Evolutionary conservation across 2,113 vertebrate species (phyloP).

Genomic region (Paramormyrops kingsleyae): DNA sequence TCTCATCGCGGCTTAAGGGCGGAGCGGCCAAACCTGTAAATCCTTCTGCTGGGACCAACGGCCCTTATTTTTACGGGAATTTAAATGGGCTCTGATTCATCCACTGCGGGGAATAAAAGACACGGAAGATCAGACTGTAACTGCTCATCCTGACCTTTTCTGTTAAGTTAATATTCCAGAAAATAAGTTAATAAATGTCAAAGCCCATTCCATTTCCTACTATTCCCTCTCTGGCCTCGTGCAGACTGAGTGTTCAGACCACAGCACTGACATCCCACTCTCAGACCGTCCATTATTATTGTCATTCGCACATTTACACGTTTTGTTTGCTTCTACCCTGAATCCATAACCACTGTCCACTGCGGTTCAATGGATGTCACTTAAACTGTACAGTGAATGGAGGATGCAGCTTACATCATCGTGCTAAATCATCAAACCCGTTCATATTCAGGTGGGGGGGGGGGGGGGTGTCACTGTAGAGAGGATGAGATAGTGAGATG

Average conservation of each 20-base stretch:
- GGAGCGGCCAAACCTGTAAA: background rate
- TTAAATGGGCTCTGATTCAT: slow-evolving; percentile 11
- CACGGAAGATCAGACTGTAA: background rate
- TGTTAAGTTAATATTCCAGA: slow-evolving; percentile 4
- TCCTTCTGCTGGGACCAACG: background rate
- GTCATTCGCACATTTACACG: background rate
- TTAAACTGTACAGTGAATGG: background rate
- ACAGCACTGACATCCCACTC: background rate
- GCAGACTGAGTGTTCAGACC: background rate
- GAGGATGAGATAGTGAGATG: background rate
- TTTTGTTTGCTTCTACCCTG: background rate
- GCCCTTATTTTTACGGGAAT: background rate
- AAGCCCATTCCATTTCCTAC: background rate
- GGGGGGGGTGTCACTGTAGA: background rate
- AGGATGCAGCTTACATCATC: no score
- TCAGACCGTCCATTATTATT: background rate
- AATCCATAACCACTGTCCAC: background rate
- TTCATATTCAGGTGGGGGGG: background rate
- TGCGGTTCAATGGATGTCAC: background rate
- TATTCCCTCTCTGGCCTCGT: background rate
- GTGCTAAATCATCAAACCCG: background rate
- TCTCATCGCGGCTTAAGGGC: slow-evolving; percentile 6
- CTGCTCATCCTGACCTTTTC: background rate
- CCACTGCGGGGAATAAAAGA: background rate
- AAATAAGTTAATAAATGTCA: background rate